A percentile compares a stretch with the other conserved stretches of the same genome.
Evolutionary conservation across 2,888 invertebrate species (phyloP).

Genomic region (Diaprepes abbreviatus): DNA sequence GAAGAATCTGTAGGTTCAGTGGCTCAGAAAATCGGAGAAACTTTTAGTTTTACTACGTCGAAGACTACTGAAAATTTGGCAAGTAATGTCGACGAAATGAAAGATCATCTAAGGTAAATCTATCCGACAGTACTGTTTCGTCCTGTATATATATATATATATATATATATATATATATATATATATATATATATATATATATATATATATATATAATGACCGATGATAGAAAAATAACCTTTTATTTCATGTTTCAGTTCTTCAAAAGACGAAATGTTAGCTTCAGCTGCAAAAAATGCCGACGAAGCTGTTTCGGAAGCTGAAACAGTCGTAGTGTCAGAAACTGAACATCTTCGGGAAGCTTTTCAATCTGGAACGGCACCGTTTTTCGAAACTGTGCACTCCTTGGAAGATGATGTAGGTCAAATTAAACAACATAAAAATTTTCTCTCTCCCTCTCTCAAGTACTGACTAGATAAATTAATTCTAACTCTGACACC

Average conservation of each 20-base stretch:
- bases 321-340: constrained; percentile 62
- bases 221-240: too few species aligned
- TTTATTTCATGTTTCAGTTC: constrained; percentile 26
- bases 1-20: constrained; percentile 62
- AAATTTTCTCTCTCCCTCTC: neutral
- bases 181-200: too few species aligned
- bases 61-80: constrained; percentile 55
- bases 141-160: too few species aligned
- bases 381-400: constrained; percentile 53
- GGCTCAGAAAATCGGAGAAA: constrained; percentile 62
- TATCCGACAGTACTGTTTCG: too few species aligned
- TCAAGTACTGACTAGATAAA: too few species aligned
- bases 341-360: constrained; percentile 57
- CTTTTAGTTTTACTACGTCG: constrained; percentile 58
- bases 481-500: too few species aligned
- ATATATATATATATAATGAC: too few species aligned
- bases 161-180: too few species aligned
- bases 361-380: constrained; percentile 46
- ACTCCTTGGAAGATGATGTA: constrained; percentile 49
- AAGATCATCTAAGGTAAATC: constrained; percentile 26
- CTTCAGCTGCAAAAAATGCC: constrained; percentile 54
- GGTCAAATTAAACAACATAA: neutral
- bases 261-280: constrained; percentile 30
- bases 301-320: constrained; percentile 63
- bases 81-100: neutral